phyloP scores from a whole-genome alignment of 2,888 invertebrate species.

The Pristionchus japonicus region DNA sequence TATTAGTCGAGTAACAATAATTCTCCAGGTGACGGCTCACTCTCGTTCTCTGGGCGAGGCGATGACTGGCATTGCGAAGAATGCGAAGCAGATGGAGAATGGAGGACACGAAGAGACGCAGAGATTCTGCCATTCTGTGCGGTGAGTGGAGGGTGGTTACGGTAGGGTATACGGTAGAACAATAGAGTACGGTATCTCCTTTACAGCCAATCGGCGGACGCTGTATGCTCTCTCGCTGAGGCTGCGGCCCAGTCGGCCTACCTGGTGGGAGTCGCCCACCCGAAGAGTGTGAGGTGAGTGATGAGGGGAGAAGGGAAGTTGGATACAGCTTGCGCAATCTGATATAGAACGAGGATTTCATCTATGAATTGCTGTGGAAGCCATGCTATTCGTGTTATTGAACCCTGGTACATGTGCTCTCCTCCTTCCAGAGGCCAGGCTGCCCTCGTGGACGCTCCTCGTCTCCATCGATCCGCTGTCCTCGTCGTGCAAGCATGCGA shows the following conservation, averaged over 20 bases:
- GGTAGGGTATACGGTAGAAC: constrained; percentile 21
- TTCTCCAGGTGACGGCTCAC: constrained; percentile 84
- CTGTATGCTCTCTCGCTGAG: constrained; percentile 92
- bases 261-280: constrained; percentile 92
- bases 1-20: too few species aligned
- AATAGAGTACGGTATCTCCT: neutral
- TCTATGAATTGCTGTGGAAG: too few species aligned
- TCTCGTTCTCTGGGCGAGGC: constrained; percentile 83
- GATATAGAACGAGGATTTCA: too few species aligned
- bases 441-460: constrained; percentile 90
- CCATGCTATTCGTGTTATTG: too few species aligned
- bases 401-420: neutral
- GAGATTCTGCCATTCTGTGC: constrained; percentile 84
- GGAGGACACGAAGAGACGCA: constrained; percentile 84
- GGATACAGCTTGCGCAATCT: too few species aligned
- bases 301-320: too few species aligned
- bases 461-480: constrained; percentile 88
- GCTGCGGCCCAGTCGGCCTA: constrained; percentile 93
- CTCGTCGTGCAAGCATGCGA: constrained; percentile 92
- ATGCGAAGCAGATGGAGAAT: constrained; percentile 89
- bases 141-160: constrained; percentile 77
- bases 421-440: constrained; percentile 81
- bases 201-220: constrained; percentile 84
- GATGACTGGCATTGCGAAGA: constrained; percentile 94
- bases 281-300: constrained; percentile 82